A percentile compares a stretch with the other conserved stretches of the same genome.
phyloP scores from a whole-genome alignment of 2,113 vertebrate species.

The Agapornis roseicollis region DNA sequence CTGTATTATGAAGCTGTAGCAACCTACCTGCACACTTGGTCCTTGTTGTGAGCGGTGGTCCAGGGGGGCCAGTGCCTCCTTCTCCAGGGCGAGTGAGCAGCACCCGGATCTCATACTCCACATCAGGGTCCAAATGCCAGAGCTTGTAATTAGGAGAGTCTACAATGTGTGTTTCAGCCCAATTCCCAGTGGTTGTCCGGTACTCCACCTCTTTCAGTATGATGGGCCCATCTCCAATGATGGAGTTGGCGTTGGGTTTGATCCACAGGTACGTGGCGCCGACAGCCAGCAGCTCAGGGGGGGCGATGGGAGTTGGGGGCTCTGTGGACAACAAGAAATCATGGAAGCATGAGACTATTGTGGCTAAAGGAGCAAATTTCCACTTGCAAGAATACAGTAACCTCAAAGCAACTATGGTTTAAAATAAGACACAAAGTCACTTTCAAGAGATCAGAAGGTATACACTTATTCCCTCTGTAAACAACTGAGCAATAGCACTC shows the following conservation, averaged over 20 bases:
- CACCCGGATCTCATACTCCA: slow-evolving; percentile 97
- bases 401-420: not conserved
- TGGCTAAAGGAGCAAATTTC: not conserved
- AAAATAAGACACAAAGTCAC: not conserved
- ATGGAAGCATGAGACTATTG: not conserved
- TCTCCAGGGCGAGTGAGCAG: slow-evolving; percentile 92
- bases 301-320: slow-evolving; percentile 93
- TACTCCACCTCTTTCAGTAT: slow-evolving; percentile 97
- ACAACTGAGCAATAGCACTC: not conserved
- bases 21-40: slow-evolving; percentile 93
- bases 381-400: not conserved
- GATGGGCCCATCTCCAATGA: slow-evolving; percentile 96
- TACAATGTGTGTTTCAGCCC: slow-evolving; percentile 93
- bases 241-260: slow-evolving; percentile 97
- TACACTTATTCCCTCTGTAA: not conserved
- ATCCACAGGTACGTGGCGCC: slow-evolving; percentile 98
- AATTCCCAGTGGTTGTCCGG: slow-evolving; percentile 91
- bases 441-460: not conserved
- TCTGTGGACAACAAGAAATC: slow-evolving; percentile 70
- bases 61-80: slow-evolving; percentile 92
- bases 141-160: slow-evolving; percentile 95
- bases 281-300: slow-evolving; percentile 90
- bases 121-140: slow-evolving; percentile 95
- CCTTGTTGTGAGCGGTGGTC: slow-evolving; percentile 90
- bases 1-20: not conserved